Conservation (phyloP, 2,888 invertebrate species). For the Euproctis similis region DNA sequence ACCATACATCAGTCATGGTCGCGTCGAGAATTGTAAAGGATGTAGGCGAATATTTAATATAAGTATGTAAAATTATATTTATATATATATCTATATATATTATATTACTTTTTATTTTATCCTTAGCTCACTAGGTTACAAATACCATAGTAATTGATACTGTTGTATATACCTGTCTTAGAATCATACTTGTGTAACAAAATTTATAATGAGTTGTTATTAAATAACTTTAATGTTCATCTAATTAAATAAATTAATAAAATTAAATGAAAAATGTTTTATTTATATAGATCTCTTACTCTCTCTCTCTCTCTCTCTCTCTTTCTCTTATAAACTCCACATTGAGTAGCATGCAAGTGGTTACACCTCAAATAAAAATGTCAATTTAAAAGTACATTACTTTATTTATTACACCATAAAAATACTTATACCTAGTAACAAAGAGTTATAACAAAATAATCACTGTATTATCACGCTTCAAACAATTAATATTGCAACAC, state of each 20-base stretch:
- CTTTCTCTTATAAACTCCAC: too few species aligned
- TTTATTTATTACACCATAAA: too few species aligned
- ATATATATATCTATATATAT: conserved; percentile 2
- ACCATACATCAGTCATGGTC: background rate
- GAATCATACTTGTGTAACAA: conserved; percentile 5
- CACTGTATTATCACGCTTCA: too few species aligned
- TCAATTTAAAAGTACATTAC: too few species aligned
- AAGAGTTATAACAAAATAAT: too few species aligned
- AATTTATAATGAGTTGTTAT: conserved; percentile 8
- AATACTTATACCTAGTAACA: too few species aligned
- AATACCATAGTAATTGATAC: conserved; percentile 5
- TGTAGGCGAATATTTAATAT: conserved; percentile 6
- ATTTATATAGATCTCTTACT: too few species aligned
- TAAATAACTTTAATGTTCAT: conserved; percentile 8
- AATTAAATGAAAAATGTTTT: conserved; percentile 2
- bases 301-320: too few species aligned
- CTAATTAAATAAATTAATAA: conserved; percentile 9
- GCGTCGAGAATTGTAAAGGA: conserved; percentile 6
- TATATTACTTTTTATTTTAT: conserved; percentile 6
- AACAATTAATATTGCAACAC: too few species aligned
- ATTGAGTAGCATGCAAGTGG: too few species aligned
- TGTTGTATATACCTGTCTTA: conserved; percentile 7
- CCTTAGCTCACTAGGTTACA: conserved; percentile 6
- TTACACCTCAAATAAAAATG: too few species aligned
- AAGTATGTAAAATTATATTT: conserved; percentile 11